Conservation (phyloP, 2,888 invertebrate genomes). For the Maniola hyperantus region DNA sequence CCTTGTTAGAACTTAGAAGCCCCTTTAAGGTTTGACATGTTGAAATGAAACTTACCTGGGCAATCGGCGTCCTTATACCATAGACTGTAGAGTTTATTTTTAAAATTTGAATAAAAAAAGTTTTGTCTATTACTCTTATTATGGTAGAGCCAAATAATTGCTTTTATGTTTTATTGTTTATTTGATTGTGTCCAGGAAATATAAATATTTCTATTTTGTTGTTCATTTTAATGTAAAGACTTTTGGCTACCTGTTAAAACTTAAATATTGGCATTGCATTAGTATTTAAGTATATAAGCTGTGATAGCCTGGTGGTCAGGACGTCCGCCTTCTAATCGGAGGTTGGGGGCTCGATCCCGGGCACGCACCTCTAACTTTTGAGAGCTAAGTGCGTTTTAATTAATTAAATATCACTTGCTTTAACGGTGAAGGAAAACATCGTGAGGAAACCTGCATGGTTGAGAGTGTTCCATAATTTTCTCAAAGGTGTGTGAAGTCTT, state of each 20-base stretch:
- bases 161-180: constrained; percentile 71
- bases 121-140: constrained; percentile 22
- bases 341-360: no score
- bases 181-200: constrained; percentile 59
- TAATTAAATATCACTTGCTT: no score
- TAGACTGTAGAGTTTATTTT: constrained; percentile 28
- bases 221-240: constrained; percentile 3
- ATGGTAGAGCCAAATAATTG: constrained; percentile 58
- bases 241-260: constrained; percentile 1
- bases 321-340: no score
- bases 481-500: no score
- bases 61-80: constrained; percentile 14
- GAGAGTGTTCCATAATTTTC: no score
- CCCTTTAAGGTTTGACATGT: constrained; percentile 40
- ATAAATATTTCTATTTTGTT: constrained; percentile 27
- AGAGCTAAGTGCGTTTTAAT: no score
- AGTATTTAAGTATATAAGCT: no score
- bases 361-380: no score
- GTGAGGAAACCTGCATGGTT: no score
- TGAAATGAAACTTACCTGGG: constrained; percentile 27
- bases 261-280: no score
- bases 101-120: not conserved
- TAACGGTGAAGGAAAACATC: no score
- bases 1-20: constrained; percentile 76
- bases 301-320: no score